Base-by-base conservation (phyloP, 2,888 invertebrate species). In the Platycheirus albimanus region DNA sequence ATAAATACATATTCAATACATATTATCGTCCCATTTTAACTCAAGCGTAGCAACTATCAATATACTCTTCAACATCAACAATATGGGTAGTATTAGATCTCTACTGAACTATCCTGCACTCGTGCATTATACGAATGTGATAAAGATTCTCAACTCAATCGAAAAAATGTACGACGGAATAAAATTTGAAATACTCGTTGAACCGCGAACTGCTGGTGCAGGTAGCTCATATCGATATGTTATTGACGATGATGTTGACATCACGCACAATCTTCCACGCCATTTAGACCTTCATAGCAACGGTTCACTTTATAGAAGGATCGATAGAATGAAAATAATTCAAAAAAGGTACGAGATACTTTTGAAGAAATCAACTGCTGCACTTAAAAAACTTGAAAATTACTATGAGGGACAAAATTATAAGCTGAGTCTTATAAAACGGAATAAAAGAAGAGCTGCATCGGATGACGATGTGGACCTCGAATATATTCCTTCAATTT, bases 191-290 rank as follows among this genome's bases (percentile, higher is more conserved):
- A 54, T 72, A 15, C 10, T 63, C n/a, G 63, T 51, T 13, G 43
- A 72, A 24, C 71, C 71, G 0, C 30, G 11, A 2, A 5, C 8
- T 1, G 43, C 43, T 2, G 43, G 43, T 4, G 7, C 11, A 10
- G 63, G 63, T 8, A 41, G 19, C 15, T 13, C 52, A 8, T 72
- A 52, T 45, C 30, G 63, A 11, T 72, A 72, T 17, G 33, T 72
- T 38, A 33, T 72, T 15, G 24, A 51, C 0, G 63, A 71, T 10
- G 51, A 52, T 33, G 8, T 20, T 3, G 15, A 24, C 10, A 38
- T 15, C 10, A 8, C n/a, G 6, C n/a, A 19, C n/a, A 38, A 28
- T 38, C 11, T 24, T 3, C 13, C 17, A 1, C 1, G 3, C 0
- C 19, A 49, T 10, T 13, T 6, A 10, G 10, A 30, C 6, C n/a